A percentile compares a stretch with the other conserved stretches of the same genome.
Evolutionary conservation across 2,797 vertebrate species (phyloP).

Genomic region (Manis pentadactyla): DNA sequence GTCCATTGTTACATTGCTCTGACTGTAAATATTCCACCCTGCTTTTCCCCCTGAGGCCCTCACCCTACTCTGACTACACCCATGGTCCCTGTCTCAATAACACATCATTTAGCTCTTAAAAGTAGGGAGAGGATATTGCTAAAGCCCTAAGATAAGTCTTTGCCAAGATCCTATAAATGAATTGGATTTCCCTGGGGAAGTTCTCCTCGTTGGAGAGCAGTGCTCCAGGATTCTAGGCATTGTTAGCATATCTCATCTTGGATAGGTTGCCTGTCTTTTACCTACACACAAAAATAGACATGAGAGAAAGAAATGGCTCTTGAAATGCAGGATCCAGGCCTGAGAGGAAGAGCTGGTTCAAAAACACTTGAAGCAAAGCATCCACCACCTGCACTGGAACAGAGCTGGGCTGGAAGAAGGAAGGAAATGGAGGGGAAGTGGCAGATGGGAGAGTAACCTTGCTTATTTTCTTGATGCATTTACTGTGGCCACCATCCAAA

Average conservation of each 20-base stretch:
- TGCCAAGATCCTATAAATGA: neutral
- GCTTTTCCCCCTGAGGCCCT: no score
- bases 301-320: neutral
- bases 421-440: neutral
- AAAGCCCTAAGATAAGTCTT: neutral
- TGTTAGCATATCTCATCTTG: neutral
- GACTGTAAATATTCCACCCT: no score
- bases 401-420: neutral
- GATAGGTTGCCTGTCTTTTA: neutral
- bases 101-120: neutral
- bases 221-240: neutral
- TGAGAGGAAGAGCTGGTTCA: neutral
- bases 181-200: neutral
- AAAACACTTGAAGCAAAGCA: neutral
- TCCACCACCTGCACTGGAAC: neutral
- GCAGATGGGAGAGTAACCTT: neutral
- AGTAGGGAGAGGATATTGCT: neutral
- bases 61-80: no score
- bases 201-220: neutral
- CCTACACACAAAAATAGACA: neutral
- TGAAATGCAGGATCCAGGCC: constrained; percentile 22
- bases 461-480: neutral
- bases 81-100: no score
- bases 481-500: neutral
- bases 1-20: no score